A percentile compares a stretch with the other conserved stretches of the same genome.
These are phyloP conservation scores for Atrina japonica DNA, from an alignment of 2,888 invertebrate genomes.

Conservation along the genomic window DNA sequence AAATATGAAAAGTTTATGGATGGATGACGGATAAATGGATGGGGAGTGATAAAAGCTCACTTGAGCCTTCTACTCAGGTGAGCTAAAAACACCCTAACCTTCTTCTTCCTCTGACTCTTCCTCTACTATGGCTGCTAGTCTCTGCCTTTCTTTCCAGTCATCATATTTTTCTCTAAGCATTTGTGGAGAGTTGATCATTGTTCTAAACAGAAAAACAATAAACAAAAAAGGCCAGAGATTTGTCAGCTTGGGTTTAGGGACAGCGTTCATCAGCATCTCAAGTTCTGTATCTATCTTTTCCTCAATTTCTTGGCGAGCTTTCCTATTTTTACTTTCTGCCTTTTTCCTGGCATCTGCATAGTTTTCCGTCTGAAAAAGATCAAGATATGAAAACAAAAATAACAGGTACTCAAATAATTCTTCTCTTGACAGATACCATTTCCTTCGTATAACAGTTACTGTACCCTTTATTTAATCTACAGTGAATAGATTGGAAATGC, in stretches of 20 bases:
- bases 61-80: too few relatives aligned
- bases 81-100: too few relatives aligned
- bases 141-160: constrained; percentile 45
- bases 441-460: too few relatives aligned
- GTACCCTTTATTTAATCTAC: too few relatives aligned
- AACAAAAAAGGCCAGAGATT: constrained; percentile 71
- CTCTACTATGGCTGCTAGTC: constrained; percentile 82
- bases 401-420: too few relatives aligned
- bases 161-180: constrained; percentile 41
- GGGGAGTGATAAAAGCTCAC: too few relatives aligned
- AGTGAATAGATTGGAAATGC: too few relatives aligned
- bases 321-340: constrained; percentile 75
- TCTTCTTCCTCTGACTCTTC: constrained; percentile 81
- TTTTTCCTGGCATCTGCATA: constrained; percentile 73
- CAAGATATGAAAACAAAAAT: not conserved
- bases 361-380: constrained; percentile 66
- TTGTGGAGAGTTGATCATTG: constrained; percentile 47
- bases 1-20: too few relatives aligned
- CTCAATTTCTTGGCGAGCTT: constrained; percentile 71
- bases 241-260: constrained; percentile 69
- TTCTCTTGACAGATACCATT: too few relatives aligned
- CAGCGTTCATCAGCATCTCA: constrained; percentile 58
- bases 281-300: constrained; percentile 75
- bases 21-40: too few relatives aligned
- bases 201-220: constrained; percentile 48